Evolutionary conservation across 2,797 vertebrate species (phyloP).

Genomic region (Chromis chromis): DNA sequence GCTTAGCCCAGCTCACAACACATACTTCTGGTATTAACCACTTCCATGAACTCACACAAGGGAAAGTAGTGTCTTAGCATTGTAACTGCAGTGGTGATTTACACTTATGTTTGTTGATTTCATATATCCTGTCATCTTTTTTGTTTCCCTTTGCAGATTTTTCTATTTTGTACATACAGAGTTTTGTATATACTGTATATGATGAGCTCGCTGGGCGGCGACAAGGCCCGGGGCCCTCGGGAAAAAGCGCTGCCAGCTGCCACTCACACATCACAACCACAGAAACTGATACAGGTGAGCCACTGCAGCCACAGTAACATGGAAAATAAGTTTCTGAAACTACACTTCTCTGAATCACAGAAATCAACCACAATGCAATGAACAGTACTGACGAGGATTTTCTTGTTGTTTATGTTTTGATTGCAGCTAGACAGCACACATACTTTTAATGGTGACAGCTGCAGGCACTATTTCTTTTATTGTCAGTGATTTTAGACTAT

Average conservation of each 20-base stretch:
- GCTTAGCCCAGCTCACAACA: slow-evolving; percentile 47
- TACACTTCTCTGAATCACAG: not conserved
- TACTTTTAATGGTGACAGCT: not conserved
- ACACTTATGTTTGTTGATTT: not conserved
- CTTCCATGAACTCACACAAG: not conserved
- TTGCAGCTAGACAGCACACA: not conserved
- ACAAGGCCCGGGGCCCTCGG: slow-evolving; percentile 93
- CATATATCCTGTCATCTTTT: slow-evolving; percentile 20
- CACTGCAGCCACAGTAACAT: not conserved
- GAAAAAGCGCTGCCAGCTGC: slow-evolving; percentile 91
- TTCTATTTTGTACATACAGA: slow-evolving; percentile 99
- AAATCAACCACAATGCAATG: not conserved
- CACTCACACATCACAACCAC: slow-evolving; percentile 89
- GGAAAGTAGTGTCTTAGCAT: slow-evolving; percentile 7
- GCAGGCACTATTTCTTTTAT: not conserved
- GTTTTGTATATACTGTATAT: slow-evolving; percentile 99
- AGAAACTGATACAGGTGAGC: slow-evolving; percentile 97
- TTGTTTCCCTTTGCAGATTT: slow-evolving; percentile 88
- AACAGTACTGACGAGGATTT: not conserved
- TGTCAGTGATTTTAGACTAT: not conserved
- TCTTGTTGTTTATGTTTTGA: slow-evolving; percentile 6
- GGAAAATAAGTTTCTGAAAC: not conserved
- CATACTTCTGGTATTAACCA: slow-evolving; percentile 47
- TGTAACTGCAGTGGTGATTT: slow-evolving; percentile 4
- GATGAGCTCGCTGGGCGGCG: slow-evolving; percentile 96